Percentiles rank a stretch among this genome's conserved stretches.
phyloP scores from a whole-genome alignment of 1,140 invertebrate genomes.

The Chelonus insularis region DNA sequence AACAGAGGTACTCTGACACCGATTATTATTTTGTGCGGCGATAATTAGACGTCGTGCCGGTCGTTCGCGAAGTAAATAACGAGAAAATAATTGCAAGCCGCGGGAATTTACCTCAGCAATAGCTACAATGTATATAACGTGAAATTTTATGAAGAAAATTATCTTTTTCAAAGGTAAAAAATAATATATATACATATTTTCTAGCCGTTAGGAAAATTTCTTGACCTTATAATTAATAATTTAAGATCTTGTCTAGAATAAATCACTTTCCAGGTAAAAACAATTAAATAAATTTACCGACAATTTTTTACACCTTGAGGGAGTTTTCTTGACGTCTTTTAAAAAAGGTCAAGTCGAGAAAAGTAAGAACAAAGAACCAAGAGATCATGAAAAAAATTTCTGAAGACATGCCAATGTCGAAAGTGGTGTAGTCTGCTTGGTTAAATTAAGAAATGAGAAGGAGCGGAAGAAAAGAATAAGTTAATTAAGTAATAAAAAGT shows the following conservation, averaged over 20 bases:
- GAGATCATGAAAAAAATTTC: conserved; percentile 12
- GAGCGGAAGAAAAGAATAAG: conserved; percentile 36
- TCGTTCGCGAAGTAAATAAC: conserved; percentile 51
- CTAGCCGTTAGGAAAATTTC: too few relatives aligned
- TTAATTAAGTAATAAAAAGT: conserved; percentile 59
- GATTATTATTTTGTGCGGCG: conserved; percentile 57
- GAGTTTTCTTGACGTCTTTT: too few relatives aligned
- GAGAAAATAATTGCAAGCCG: conserved; percentile 56
- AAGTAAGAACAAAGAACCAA: conserved; percentile 13
- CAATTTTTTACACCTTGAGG: too few relatives aligned
- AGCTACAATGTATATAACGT: background rate
- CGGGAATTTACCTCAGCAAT: conserved; percentile 39
- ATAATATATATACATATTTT: too few relatives aligned
- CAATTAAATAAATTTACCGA: too few relatives aligned
- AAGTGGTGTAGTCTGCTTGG: conserved; percentile 18
- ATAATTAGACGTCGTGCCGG: conserved; percentile 55
- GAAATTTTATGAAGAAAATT: background rate
- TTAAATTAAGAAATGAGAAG: conserved; percentile 35
- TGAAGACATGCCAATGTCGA: conserved; percentile 19
- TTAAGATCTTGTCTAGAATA: too few relatives aligned
- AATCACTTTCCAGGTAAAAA: too few relatives aligned
- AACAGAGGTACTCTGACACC: conserved; percentile 48
- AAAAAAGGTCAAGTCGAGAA: background rate
- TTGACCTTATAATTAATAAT: too few relatives aligned
- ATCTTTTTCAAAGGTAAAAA: too few relatives aligned